phyloP scores from a whole-genome alignment of 2,888 invertebrate genomes.

The Clanis bilineata region DNA sequence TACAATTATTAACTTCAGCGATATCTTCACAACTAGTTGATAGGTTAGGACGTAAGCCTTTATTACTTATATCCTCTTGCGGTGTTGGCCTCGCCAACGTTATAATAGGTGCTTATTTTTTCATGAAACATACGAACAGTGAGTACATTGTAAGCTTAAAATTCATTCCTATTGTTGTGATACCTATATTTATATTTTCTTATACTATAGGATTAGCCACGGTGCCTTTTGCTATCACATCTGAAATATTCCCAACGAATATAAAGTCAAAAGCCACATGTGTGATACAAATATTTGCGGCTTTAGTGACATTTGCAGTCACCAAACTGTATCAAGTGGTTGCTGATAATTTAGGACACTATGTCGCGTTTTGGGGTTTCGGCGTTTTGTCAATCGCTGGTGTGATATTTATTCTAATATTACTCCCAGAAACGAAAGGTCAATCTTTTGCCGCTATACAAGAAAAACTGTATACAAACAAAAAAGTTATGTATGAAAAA shows the following conservation, averaged over 20 bases:
- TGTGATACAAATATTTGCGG: conserved; percentile 83
- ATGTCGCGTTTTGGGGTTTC: conserved; percentile 82
- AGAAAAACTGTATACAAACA: conserved; percentile 64
- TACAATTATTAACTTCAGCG: conserved; percentile 79
- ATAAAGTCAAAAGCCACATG: conserved; percentile 85
- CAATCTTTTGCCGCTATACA: conserved; percentile 83
- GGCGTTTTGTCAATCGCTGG: conserved; percentile 73
- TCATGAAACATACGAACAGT: conserved; percentile 70
- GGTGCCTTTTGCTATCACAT: conserved; percentile 84
- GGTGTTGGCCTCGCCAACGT: conserved; percentile 78
- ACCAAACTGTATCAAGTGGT: conserved; percentile 82
- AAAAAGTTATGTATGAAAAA: conserved; percentile 64
- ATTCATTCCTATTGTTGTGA: conserved; percentile 82
- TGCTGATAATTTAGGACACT: conserved; percentile 73
- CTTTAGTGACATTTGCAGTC: conserved; percentile 81
- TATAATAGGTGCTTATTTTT: conserved; percentile 81
- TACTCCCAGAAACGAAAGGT: conserved; percentile 84
- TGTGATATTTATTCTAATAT: conserved; percentile 74
- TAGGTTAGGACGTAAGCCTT: conserved; percentile 82
- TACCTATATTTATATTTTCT: conserved; percentile 83
- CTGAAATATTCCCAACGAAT: conserved; percentile 84
- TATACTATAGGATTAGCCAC: conserved; percentile 85
- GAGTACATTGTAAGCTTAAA: conserved; percentile 69
- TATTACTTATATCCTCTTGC: conserved; percentile 82
- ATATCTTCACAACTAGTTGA: conserved; percentile 83